phyloP scores from a whole-genome alignment of 1,140 invertebrate genomes.

The Drosophila ohnishii region DNA sequence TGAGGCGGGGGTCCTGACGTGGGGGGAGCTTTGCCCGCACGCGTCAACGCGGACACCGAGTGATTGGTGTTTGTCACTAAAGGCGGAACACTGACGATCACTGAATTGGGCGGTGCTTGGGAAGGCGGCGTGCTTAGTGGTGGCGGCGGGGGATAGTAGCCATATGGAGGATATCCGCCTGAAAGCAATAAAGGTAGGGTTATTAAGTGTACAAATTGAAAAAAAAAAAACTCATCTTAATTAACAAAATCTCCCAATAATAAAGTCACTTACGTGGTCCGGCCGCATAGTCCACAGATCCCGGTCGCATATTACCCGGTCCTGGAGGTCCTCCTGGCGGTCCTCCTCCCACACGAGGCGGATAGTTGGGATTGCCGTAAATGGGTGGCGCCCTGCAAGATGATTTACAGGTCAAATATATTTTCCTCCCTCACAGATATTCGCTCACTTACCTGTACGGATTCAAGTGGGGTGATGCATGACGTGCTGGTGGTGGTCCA shows the following conservation, averaged over 20 bases:
- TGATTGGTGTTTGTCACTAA: constrained; percentile 64
- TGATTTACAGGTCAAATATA: background rate
- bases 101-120: constrained; percentile 61
- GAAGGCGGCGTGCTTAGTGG: constrained; percentile 66
- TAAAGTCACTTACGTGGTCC: constrained; percentile 69
- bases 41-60: constrained; percentile 61
- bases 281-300: constrained; percentile 63
- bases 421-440: accelerated
- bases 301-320: constrained; percentile 57
- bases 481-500: constrained; percentile 73
- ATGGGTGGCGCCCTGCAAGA: constrained; percentile 59
- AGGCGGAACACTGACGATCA: constrained; percentile 67
- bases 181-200: background rate
- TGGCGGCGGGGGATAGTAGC: constrained; percentile 77
- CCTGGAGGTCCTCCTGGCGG: constrained; percentile 39
- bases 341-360: constrained; percentile 54
- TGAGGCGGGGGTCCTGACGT: constrained; percentile 23
- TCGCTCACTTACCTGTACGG: constrained; percentile 61
- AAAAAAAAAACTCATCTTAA: too few relatives aligned
- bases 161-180: constrained; percentile 76
- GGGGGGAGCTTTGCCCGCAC: constrained; percentile 49
- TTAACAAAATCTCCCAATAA: background rate
- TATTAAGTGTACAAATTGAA: background rate
- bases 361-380: constrained; percentile 76
- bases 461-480: constrained; percentile 73